A percentile compares a stretch with the other conserved stretches of the same genome.
Conservation (phyloP, 1,140 invertebrate genomes). For the Drosophila tristis region DNA sequence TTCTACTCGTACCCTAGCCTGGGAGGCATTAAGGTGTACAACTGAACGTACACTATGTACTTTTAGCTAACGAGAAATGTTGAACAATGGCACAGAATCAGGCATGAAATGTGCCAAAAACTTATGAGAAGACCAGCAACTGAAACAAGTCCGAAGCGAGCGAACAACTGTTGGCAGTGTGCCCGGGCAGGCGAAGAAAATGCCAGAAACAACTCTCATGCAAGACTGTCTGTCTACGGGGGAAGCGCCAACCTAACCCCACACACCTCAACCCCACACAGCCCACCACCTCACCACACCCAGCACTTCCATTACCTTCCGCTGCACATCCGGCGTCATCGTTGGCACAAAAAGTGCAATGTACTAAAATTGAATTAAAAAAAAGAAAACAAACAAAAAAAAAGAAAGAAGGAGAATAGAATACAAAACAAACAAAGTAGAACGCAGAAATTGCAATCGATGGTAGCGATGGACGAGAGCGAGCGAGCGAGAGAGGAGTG, state of each 20-base stretch:
- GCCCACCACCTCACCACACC: neutral
- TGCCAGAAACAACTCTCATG: slow-evolving; percentile 16
- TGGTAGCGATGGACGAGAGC: slow-evolving; percentile 20
- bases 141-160: neutral
- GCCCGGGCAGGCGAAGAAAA: slow-evolving; percentile 40
- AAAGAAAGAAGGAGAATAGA: slow-evolving; percentile 53
- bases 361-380: slow-evolving; percentile 81
- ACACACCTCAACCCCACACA: slow-evolving; percentile 10
- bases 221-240: slow-evolving; percentile 16
- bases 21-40: too few species aligned
- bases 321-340: slow-evolving; percentile 70
- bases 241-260: slow-evolving; percentile 12
- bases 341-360: slow-evolving; percentile 76
- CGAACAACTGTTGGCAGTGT: slow-evolving; percentile 47
- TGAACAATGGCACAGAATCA: slow-evolving; percentile 52
- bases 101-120: slow-evolving; percentile 64
- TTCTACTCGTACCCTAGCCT: too few species aligned
- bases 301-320: slow-evolving; percentile 54
- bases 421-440: slow-evolving; percentile 57
- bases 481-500: neutral
- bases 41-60: slow-evolving; percentile 1
- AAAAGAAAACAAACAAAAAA: slow-evolving; percentile 56
- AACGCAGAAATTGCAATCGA: slow-evolving; percentile 51
- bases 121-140: slow-evolving; percentile 24
- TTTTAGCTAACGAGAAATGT: slow-evolving; percentile 33